Conservation (phyloP, 2,797 vertebrate species). For the Toxotes lorentzi region DNA sequence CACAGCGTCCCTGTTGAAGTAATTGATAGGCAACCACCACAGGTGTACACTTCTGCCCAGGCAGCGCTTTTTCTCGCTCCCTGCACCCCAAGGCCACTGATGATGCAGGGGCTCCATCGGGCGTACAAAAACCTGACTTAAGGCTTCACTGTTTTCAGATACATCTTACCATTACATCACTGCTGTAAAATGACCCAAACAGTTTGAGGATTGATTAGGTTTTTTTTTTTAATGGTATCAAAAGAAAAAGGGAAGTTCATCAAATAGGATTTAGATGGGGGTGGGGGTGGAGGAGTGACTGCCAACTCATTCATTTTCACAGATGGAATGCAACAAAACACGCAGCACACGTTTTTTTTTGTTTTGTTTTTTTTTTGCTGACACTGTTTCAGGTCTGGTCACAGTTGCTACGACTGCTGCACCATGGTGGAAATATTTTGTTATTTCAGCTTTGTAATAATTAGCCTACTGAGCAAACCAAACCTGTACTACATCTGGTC, state of each 20-base stretch:
- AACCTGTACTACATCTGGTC: constrained; percentile 12
- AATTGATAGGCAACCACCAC: constrained; percentile 65
- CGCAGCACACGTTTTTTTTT: neutral
- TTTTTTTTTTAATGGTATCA: constrained; percentile 25
- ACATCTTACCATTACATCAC: neutral
- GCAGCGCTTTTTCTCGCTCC: constrained; percentile 46
- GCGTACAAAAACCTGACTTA: constrained; percentile 14
- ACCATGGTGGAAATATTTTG: constrained; percentile 24
- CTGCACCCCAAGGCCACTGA: constrained; percentile 25
- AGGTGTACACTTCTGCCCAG: constrained; percentile 58
- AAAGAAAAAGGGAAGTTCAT: constrained; percentile 15
- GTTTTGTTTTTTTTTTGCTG: no score
- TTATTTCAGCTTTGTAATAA: constrained; percentile 44
- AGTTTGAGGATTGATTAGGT: constrained; percentile 3
- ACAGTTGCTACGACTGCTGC: constrained; percentile 25
- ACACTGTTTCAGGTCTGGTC: constrained; percentile 12
- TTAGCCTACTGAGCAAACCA: constrained; percentile 21
- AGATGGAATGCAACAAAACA: constrained; percentile 43
- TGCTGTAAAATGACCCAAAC: neutral
- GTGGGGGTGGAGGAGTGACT: neutral
- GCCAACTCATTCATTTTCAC: constrained; percentile 45
- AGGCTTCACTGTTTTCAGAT: neutral
- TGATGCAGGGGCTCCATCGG: constrained; percentile 10
- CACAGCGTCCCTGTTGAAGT: constrained; percentile 66
- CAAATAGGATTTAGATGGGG: constrained; percentile 2